Percentiles rank a stretch among this genome's conserved stretches.
Evolutionary conservation across 2,797 vertebrate species (phyloP).

Genomic region (Characodon lateralis): DNA sequence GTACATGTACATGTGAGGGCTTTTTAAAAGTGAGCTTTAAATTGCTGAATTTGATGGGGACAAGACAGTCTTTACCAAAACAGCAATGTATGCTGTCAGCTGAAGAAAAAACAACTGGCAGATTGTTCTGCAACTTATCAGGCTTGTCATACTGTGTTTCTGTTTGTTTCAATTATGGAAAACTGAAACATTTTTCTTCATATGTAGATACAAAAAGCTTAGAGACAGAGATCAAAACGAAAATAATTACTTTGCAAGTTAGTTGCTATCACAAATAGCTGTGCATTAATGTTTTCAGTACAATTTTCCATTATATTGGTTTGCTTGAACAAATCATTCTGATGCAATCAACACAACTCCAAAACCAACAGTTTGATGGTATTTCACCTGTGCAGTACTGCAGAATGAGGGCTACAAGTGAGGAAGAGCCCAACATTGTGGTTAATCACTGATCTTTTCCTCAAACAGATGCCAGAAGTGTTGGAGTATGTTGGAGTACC

Average conservation of each 20-base stretch:
- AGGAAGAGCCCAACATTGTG: conserved; percentile 47
- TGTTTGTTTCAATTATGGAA: conserved; percentile 3
- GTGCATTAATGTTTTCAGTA: conserved; percentile 26
- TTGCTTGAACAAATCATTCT: conserved; percentile 47
- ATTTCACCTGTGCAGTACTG: conserved; percentile 44
- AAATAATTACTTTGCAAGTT: conserved; percentile 47
- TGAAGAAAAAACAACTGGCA: conserved; percentile 2
- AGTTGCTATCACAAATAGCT: conserved; percentile 35
- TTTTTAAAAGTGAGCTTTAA: conserved; percentile 38
- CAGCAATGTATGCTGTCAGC: conserved; percentile 29
- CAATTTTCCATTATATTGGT: conserved; percentile 33
- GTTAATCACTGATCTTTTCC: conserved; percentile 61
- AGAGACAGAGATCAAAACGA: conserved; percentile 24
- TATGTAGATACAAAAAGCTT: conserved; percentile 15
- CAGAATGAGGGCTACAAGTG: conserved; percentile 39
- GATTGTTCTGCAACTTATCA: conserved; percentile 10
- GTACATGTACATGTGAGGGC: conserved; percentile 13
- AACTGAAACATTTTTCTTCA: conserved; percentile 14
- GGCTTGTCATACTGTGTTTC: conserved; percentile 7
- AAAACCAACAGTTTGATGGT: conserved; percentile 48
- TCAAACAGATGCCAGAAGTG: conserved; percentile 59
- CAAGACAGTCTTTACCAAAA: conserved; percentile 48
- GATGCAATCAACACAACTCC: conserved; percentile 39
- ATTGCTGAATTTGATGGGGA: conserved; percentile 21
- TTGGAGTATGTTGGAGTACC: conserved; percentile 31